Base-by-base conservation (phyloP, 2,888 invertebrate genomes). In the Eilema depressum region DNA sequence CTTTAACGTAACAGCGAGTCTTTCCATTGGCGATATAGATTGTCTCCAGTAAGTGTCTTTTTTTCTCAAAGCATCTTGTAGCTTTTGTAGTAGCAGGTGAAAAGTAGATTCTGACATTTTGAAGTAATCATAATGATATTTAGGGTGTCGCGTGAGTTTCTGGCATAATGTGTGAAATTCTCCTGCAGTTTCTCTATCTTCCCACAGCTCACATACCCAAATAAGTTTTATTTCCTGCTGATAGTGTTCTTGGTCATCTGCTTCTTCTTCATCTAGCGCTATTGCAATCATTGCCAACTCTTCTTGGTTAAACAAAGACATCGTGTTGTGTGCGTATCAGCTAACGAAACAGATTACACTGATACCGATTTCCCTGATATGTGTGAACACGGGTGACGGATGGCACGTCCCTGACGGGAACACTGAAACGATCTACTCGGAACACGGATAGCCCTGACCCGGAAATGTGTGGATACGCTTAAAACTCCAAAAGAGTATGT, bases 121-220 rank as follows among this genome's bases (percentile, higher is more conserved):
- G 67, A 71, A 70, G 63, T 70, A 71, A 71, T 67, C 70, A 71
- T 67, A 67, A 67, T 71, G 63, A 71, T 66, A 66, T 71, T 71
- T 68, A 71, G 71, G 67, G 47, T 67, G 68, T 63, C 66, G 41
- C 66, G 67, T 63, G 47, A 66, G 72, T 66, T 72, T 64, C 63
- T 57, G 62, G 66, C 59, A 63, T 63, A 70, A 63, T 70, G 66
- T 70, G 63, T 70, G 66, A 67, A 20, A 66, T 70, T 66, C 70
- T 66, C 70, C 66, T 63, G 57, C 66, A 57, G 66, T 66, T 67
- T 66, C 63, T 63, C 70, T 67, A 70, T 67, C 66, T 70, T 70
- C 63, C 57, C 66, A 70, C 65, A 70, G 59, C 59, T 66, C 60
- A 59, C 57, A 66, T 61, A 70, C 65, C 66, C 70, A 70, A 70